Base-by-base conservation (phyloP, 2,888 invertebrate species). In the Lasioglossum figueresi region DNA sequence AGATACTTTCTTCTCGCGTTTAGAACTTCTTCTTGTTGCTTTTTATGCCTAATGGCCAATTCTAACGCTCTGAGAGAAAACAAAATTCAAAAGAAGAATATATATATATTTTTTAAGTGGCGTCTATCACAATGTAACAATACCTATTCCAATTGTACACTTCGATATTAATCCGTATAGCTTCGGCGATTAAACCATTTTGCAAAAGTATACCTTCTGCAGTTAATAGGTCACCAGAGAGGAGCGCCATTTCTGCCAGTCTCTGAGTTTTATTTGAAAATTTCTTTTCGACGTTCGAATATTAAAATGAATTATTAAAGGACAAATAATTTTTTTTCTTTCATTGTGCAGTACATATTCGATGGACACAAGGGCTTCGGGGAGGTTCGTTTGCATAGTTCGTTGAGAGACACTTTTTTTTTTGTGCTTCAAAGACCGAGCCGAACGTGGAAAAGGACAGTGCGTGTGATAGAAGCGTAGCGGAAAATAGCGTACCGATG, bases 61-160 rank as follows among this genome's bases (percentile, higher is more conserved):
- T 98, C 97, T 79, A 98, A 94, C 2, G 98, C 97, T 92, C 98
- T 97, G 92, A 73, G 37, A 56, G 3, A 63, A 56, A 43, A 40
- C 27, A 56, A 1, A 27, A 68, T 48, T 34, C 52, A 37, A 70
- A 37, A 31, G 31, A 43, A 31, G 71, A n/a, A 12, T 45, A 59
- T 23, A 45, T 43, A 43, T 43, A 12, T 2, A 59, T 70, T 77
- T 79, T 66, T 23, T 8, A 34, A 23, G 8, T 34, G 0, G 4
- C 10, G 23, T 34, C 31, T 23, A 23, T 23, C 8, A 23, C 19
- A 23, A 68, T 23, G 68, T 23, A 68, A 68, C 70, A 48, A n/a
- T 94, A 97, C 97, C 97, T 96, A 89, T 96, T 96, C 97, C 98
- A 98, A 90, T 97, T 97, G 93, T 97, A 97, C 87, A 97, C 95